Conservation (phyloP, 1,140 invertebrate genomes). For the Drosophila sturtevanti region DNA sequence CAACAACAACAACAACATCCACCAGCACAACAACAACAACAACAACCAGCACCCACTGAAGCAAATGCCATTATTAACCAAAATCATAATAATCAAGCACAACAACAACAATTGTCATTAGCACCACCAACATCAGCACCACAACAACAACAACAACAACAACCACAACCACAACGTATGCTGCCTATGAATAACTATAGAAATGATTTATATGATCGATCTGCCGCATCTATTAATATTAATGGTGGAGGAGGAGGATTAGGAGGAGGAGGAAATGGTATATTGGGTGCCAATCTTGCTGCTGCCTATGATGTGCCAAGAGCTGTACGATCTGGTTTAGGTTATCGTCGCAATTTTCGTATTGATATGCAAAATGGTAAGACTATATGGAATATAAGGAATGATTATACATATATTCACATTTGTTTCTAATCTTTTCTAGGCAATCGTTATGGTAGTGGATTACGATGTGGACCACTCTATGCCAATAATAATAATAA, state of each 20-base stretch:
- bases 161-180: conserved; percentile 52
- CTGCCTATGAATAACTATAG: conserved; percentile 72
- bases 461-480: conserved; percentile 52
- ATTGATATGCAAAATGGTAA: conserved; percentile 78
- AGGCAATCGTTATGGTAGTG: conserved; percentile 69
- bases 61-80: conserved; percentile 42
- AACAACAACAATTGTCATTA: conserved; percentile 13
- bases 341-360: conserved; percentile 79
- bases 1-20: conserved; percentile 37
- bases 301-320: conserved; percentile 80
- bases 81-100: conserved; percentile 29
- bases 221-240: conserved; percentile 23
- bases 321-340: conserved; percentile 75
- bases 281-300: conserved; percentile 26
- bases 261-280: conserved; percentile 20
- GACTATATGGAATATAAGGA: background rate
- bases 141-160: conserved; percentile 49
- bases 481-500: conserved; percentile 42
- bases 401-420: background rate
- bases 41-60: conserved; percentile 43
- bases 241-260: background rate
- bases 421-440: background rate
- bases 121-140: conserved; percentile 41
- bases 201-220: conserved; percentile 82
- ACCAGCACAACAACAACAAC: conserved; percentile 32